Conservation (phyloP, 2,888 invertebrate species). For the Ferdinandea cuprea region DNA sequence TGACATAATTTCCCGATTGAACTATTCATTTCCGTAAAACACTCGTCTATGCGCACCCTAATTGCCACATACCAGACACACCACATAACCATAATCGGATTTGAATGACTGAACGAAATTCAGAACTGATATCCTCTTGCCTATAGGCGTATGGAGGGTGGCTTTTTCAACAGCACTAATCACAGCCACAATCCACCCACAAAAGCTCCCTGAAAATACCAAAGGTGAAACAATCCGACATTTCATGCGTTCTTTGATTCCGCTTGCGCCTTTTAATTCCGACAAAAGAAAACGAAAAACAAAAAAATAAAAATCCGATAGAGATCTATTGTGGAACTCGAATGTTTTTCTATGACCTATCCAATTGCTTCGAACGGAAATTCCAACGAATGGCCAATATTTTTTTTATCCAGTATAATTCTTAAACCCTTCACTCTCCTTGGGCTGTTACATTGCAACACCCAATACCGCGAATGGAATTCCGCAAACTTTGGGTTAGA, state of each 20-base stretch:
- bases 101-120: neutral
- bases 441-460: conserved; percentile 29
- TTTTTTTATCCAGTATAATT: conserved; percentile 15
- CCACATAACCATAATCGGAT: conserved; percentile 30
- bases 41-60: no score
- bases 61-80: neutral
- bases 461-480: conserved; percentile 36
- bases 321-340: conserved; percentile 21
- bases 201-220: conserved; percentile 8
- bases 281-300: conserved; percentile 6
- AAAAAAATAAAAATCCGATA: no score
- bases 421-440: conserved; percentile 8
- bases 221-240: conserved; percentile 14
- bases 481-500: conserved; percentile 18
- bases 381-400: conserved; percentile 9
- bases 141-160: neutral
- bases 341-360: conserved; percentile 38
- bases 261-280: conserved; percentile 16
- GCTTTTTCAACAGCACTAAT: neutral
- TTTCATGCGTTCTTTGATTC: conserved; percentile 17
- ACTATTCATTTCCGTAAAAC: no score
- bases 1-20: no score
- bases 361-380: conserved; percentile 13
- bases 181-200: neutral
- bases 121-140: conserved; percentile 10